Base-by-base conservation (phyloP, 92 coral and sea anemone species). In the Phymanthus crucifer region DNA sequence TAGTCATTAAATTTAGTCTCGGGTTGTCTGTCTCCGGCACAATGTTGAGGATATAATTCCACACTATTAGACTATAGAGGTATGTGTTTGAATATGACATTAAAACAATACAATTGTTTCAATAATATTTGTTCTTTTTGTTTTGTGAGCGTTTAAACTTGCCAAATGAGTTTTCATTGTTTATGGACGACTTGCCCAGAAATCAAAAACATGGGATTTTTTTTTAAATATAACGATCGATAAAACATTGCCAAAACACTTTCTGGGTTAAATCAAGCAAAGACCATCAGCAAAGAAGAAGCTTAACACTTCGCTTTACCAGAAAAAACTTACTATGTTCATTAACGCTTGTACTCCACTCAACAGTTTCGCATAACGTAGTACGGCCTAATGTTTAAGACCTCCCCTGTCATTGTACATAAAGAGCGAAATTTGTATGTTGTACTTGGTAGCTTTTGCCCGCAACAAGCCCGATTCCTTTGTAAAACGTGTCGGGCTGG, bases 341-440 rank as follows among this genome's bases (percentile, higher is more conserved):
- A 61, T 61, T 61, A 43, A 43, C 48, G 48, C 48, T 43, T 10
- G 48, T 54, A 54, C 64, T 54, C 27, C 34, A 61, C 9, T 24
- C 14, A 61, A 4, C 68, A 54, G 64, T 54, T 54, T 61, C 33
- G 13, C 32, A 61, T 61, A 61, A 27, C 68, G 68, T 24, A 12
- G 68, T 29, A 5, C 16, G 27, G 1, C 13, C 33, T 29, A 43
- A 43, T 43, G 34, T 24, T 18, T 61, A 61, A 61, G 68, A 61
- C 68, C 68, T 61, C 68, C 68, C 34, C 34, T 61, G 68, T 43
- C 34, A 24, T 61, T 9, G 68, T 61, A 61, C 68, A 27, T 61
- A 29, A 26, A 12, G 27, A 1, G 29, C 68, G 68, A 61, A 29
- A 24, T 27, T 6, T 24, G 16, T 27, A 26, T 29, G 68, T 61